Percentiles rank a stretch among this genome's conserved stretches.
phyloP scores from a whole-genome alignment of 2,888 invertebrate species.

The Conchocele bisecta region DNA sequence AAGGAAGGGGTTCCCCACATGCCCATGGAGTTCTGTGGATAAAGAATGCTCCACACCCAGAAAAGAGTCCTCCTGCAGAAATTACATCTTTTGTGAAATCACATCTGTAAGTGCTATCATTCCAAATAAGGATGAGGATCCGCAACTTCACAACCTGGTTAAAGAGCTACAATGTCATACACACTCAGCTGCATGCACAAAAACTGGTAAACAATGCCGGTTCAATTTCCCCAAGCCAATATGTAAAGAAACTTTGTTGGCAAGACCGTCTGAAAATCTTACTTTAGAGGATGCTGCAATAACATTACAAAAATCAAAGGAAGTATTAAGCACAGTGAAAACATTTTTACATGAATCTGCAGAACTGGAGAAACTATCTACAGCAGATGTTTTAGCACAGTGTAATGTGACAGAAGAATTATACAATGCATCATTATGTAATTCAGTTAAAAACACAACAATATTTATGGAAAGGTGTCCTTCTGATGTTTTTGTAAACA shows the following conservation, averaged over 20 bases:
- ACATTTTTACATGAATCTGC: background rate
- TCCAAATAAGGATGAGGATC: background rate
- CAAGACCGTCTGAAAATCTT: too few species aligned
- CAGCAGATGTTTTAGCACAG: slow-evolving; percentile 4
- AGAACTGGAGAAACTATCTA: background rate
- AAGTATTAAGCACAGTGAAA: background rate
- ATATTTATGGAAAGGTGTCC: background rate
- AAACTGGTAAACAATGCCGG: background rate
- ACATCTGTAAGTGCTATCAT: background rate
- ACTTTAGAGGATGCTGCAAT: too few species aligned
- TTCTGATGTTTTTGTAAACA: slow-evolving; percentile 12
- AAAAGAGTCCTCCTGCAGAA: background rate
- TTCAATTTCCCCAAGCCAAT: too few species aligned
- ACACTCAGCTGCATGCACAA: slow-evolving; percentile 16
- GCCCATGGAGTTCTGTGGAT: slow-evolving; percentile 17
- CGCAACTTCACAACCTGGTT: slow-evolving; percentile 1
- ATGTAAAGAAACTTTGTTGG: too few species aligned
- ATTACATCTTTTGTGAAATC: background rate
- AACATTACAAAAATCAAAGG: slow-evolving; percentile 7
- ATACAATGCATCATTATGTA: background rate
- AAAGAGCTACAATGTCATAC: slow-evolving; percentile 5
- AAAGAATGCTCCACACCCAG: too few species aligned
- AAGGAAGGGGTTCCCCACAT: slow-evolving; percentile 25
- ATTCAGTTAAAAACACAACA: background rate
- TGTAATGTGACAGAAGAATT: slow-evolving; percentile 3